Conservation (phyloP, 2,113 vertebrate species). For the Charina bottae region DNA sequence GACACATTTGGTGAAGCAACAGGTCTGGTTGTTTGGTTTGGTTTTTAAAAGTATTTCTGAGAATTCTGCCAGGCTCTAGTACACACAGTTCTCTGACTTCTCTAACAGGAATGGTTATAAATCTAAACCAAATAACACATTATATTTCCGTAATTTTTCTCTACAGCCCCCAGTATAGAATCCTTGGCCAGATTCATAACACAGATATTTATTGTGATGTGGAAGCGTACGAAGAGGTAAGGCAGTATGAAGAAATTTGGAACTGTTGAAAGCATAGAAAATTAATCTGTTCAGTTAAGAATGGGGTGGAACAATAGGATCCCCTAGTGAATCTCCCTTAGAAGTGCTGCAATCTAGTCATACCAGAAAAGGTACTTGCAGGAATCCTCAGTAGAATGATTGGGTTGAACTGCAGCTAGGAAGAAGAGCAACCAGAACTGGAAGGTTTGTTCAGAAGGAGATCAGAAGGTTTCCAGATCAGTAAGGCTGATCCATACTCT, state of each 20-base stretch:
- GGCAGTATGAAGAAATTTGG: neutral
- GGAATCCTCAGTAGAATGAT: neutral
- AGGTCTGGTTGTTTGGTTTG: neutral
- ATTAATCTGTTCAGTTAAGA: neutral
- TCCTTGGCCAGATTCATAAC: conserved; percentile 85
- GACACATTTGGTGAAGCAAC: neutral
- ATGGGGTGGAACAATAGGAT: no score
- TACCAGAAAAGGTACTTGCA: neutral
- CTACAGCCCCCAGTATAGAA: conserved; percentile 82
- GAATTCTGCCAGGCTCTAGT: no score
- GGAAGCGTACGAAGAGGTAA: conserved; percentile 91
- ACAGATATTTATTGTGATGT: conserved; percentile 90
- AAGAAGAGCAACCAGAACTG: neutral
- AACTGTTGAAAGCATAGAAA: neutral
- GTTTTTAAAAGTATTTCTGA: neutral
- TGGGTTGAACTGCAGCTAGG: neutral
- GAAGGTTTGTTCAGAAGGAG: neutral
- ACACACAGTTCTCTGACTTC: accelerated
- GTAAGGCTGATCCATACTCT: accelerated
- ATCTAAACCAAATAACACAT: neutral
- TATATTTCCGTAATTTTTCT: conserved; percentile 28
- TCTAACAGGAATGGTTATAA: neutral
- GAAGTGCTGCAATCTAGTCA: neutral
- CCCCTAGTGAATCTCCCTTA: neutral
- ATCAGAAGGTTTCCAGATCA: neutral